These are phyloP conservation scores for Scomber japonicus DNA, from an alignment of 2,113 vertebrate genomes.

Conservation along the genomic window DNA sequence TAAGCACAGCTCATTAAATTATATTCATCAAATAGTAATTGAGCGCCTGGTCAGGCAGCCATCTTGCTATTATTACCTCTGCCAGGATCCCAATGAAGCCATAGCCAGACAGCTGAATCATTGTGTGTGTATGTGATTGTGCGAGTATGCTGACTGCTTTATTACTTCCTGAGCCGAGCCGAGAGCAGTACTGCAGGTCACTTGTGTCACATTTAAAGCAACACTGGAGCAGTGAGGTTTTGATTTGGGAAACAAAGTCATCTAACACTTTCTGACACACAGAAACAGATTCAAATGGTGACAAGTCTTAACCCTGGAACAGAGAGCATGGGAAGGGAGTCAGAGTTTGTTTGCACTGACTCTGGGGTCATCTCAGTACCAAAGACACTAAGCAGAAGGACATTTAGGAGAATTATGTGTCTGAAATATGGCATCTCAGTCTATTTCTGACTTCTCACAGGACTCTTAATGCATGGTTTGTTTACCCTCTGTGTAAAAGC, in stretches of 20 bases:
- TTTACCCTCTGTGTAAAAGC: conserved; percentile 12
- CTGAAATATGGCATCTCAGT: conserved; percentile 21
- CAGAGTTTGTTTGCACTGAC: conserved; percentile 62
- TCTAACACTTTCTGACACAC: conserved; percentile 50
- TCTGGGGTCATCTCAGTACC: conserved; percentile 32
- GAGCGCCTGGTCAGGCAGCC: too few species aligned
- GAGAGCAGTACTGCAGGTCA: conserved; percentile 53
- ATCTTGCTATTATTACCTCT: conserved; percentile 56
- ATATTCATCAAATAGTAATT: too few species aligned
- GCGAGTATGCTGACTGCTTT: conserved; percentile 67
- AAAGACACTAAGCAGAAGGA: conserved; percentile 15
- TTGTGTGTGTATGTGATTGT: conserved; percentile 9
- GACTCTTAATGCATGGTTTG: conserved; percentile 17
- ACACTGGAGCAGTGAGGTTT: conserved; percentile 46
- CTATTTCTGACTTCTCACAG: not conserved
- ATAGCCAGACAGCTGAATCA: conserved; percentile 50
- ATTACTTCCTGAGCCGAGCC: conserved; percentile 67
- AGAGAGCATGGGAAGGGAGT: conserved; percentile 59
- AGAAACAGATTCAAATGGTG: conserved; percentile 15
- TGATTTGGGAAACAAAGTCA: conserved; percentile 46
- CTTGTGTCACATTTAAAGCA: conserved; percentile 61
- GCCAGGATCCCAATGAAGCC: conserved; percentile 60
- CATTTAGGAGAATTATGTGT: conserved; percentile 36
- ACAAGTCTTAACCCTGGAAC: conserved; percentile 24
- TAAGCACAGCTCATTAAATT: too few species aligned